Base-by-base conservation (phyloP, 2,888 invertebrate genomes). In the Apocheima hispidaria region DNA sequence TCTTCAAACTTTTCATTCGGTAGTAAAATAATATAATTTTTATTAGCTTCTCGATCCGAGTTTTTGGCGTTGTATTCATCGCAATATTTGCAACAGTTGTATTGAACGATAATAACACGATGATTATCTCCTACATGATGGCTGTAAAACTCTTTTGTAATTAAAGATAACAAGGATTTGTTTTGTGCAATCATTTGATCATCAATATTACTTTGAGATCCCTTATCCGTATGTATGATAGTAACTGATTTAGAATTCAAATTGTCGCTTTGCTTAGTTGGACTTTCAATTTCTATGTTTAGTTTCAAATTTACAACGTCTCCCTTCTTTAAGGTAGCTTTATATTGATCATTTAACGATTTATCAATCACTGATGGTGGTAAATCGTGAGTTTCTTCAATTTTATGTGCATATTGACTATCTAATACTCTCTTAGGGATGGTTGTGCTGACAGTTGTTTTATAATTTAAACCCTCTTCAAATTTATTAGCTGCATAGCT, bases 271-370 rank as follows among this genome's bases (percentile, higher is more conserved):
- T 40, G n/a, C 26, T 35, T 57, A 26, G 12, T 38, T 3, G 56
- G n/a, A 18, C 58, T 77, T 60, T 73, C 74, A 14, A 88, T 66
- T 69, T 86, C 78, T 60, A 89, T 81, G 35, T 79, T 79, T 5
- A 89, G 63, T 64, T 79, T 84, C 10, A 90, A 75, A 64, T 84
- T 81, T 1, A 87, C 60, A 12, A 74, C 61, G 21, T 82, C 79
- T 6, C 78, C 81, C 65, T 77, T 81, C 48, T 77, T 80, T 43
- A 78, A 61, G 4, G 75, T 33, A 33, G 79, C 67, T 50, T 75
- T 57, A 21, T 52, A 62, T 28, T 38, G 35, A 36, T 57, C 48
- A 56, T 46, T 46, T 5, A 28, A 14, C 20, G 30, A 6, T 30
- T 33, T 53, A 4, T 51, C 53, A 16, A 18, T 43, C 12, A 14